phyloP scores from a whole-genome alignment of 2,888 invertebrate genomes.

The Geotrupes spiniger region DNA sequence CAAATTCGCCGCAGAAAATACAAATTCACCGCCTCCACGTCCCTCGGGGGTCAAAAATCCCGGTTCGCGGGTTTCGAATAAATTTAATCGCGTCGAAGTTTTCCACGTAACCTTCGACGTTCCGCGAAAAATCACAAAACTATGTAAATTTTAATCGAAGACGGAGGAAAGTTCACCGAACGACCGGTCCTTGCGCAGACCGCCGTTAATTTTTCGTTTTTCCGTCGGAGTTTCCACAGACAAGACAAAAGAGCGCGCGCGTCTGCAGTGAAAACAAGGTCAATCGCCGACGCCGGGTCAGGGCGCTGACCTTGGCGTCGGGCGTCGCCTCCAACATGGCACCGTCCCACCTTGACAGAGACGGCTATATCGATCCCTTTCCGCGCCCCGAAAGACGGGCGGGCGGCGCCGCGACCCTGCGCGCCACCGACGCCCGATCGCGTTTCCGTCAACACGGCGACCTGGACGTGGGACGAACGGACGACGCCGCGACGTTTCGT shows the following conservation, averaged over 20 bases:
- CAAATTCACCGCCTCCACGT: too few species aligned
- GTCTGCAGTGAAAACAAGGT: slow-evolving; percentile 43
- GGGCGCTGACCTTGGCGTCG: slow-evolving; percentile 44
- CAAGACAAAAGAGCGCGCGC: slow-evolving; percentile 31
- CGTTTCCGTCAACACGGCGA: slow-evolving; percentile 31
- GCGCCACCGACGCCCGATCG: slow-evolving; percentile 18
- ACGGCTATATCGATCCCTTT: slow-evolving; percentile 31
- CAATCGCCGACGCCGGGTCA: slow-evolving; percentile 45
- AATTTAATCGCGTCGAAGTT: too few species aligned
- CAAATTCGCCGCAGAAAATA: too few species aligned
- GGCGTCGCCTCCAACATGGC: slow-evolving; percentile 33
- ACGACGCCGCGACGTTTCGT: slow-evolving; percentile 20
- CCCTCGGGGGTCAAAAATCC: too few species aligned
- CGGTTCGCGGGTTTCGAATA: too few species aligned
- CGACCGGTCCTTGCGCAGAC: too few species aligned
- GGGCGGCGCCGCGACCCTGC: background rate
- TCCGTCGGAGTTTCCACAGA: slow-evolving; percentile 13
- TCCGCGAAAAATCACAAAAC: too few species aligned
- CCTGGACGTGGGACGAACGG: slow-evolving; percentile 30
- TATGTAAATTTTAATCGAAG: too few species aligned
- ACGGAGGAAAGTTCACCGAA: too few species aligned
- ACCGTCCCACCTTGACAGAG: slow-evolving; percentile 36
- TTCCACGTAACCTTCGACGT: too few species aligned
- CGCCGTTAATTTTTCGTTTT: too few species aligned
- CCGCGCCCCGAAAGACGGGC: slow-evolving; percentile 17